Base-by-base conservation (phyloP, 2,113 vertebrate species). In the Gadus macrocephalus region DNA sequence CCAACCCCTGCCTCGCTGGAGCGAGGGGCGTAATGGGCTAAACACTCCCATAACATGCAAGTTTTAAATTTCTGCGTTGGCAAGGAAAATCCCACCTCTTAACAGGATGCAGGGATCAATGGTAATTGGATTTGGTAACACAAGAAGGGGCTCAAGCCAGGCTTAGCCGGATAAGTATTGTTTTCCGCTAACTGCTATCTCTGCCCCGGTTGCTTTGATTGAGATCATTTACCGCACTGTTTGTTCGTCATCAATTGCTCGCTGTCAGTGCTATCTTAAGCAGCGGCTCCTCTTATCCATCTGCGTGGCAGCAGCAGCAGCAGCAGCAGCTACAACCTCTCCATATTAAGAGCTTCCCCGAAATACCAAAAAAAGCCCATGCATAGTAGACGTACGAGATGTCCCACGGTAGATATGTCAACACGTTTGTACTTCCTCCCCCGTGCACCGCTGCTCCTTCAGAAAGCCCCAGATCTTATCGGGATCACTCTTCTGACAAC, bases 111-210 rank as follows among this genome's bases (percentile, higher is more conserved):
- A 53, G 64, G 66, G 82, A 84, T 89, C 86, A 15, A 87, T 87
- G 70, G 42, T 85, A 86, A 89, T 82, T 86, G 82, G 86, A 88
- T 89, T 90, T 86, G 80, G 77, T 77, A 73, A 85, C 87, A 86
- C 83, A 76, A 82, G 81, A 83, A 87, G 84, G 87, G 84, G 87
- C 83, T 77, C 71, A 78, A 75, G 70, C 19, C 63, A 70, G 82
- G 81, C 80, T 88, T 72, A 85, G 71, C 78, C 35, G 71, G 84
- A 85, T 83, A 83, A 85, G 74, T 77, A 73, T 81, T 77, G 80
- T 74, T 85, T 84, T 75, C 77, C 72, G 65, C 61, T 63, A 79
- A 75, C 71, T 69, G 17, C 74, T 7, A 38, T 75, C 63, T 67
- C 38, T 42, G 69, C 66, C 61, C 61, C 38, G 0, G 25, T 25